Conservation (phyloP, 1,140 invertebrate species). For the Piezodorus guildinii region DNA sequence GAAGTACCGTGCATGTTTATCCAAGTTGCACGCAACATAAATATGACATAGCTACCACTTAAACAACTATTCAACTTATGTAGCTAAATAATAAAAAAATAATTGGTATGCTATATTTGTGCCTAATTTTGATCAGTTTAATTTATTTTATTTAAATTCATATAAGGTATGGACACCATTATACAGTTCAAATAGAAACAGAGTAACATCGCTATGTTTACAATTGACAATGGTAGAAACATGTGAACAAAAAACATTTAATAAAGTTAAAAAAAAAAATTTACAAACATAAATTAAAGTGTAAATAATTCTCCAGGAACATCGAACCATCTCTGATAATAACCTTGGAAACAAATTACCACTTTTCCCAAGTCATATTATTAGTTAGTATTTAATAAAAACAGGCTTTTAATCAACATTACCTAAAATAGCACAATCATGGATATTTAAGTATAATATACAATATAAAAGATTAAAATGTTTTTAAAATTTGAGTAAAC, state of each 20-base stretch:
- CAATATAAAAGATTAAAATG: no score
- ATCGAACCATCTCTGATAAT: not conserved
- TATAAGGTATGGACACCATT: no score
- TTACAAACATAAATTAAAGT: not conserved
- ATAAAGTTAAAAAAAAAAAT: not conserved
- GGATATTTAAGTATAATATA: no score
- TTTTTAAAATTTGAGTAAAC: conserved; percentile 5
- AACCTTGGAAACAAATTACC: not conserved
- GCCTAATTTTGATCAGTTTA: conserved; percentile 13
- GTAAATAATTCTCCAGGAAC: not conserved
- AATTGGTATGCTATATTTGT: conserved; percentile 10
- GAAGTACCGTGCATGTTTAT: not conserved
- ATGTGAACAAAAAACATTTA: not conserved
- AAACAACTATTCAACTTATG: not conserved
- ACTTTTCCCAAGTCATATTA: no score
- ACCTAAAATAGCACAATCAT: no score
- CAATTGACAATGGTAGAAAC: not conserved
- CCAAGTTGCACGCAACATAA: not conserved
- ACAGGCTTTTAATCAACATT: no score
- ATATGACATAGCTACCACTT: conserved; percentile 5
- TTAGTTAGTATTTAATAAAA: no score
- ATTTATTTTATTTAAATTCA: no score
- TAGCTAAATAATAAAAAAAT: conserved; percentile 14
- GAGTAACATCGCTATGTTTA: conserved; percentile 12
- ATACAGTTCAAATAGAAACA: not conserved